These are phyloP conservation scores for Nerophis ophidion DNA, from an alignment of 2,113 vertebrate species.

Conservation along the genomic window DNA sequence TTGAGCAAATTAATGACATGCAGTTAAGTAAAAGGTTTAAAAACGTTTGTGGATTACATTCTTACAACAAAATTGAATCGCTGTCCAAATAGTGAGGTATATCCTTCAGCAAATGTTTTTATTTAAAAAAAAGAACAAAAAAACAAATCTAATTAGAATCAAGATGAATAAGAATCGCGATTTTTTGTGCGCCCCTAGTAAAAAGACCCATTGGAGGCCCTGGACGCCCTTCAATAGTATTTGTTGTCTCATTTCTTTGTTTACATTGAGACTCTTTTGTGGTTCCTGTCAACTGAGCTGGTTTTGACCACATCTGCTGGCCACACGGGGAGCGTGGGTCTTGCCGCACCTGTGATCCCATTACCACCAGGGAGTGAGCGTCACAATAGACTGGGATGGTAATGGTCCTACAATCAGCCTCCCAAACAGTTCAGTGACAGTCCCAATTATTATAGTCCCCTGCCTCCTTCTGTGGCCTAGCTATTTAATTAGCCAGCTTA, in stretches of 20 bases:
- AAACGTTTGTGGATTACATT: too few species aligned
- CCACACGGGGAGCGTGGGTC: slow-evolving; percentile 28
- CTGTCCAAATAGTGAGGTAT: too few species aligned
- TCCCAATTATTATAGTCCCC: slow-evolving; percentile 29
- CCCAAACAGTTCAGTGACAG: slow-evolving; percentile 28
- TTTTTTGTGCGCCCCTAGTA: too few species aligned
- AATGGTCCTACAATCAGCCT: background rate
- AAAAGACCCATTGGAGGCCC: background rate
- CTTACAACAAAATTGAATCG: too few species aligned
- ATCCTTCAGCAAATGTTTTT: too few species aligned
- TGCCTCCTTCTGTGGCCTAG: slow-evolving; percentile 55
- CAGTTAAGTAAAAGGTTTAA: too few species aligned
- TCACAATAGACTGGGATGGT: slow-evolving; percentile 13
- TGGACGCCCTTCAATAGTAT: background rate
- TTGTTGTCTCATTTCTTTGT: background rate
- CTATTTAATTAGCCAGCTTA: slow-evolving; percentile 65
- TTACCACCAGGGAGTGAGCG: slow-evolving; percentile 24
- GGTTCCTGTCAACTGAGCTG: slow-evolving; percentile 8
- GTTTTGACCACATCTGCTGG: slow-evolving; percentile 53
- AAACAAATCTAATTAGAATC: too few species aligned
- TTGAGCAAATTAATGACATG: too few species aligned
- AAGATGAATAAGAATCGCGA: too few species aligned
- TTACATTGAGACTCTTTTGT: slow-evolving; percentile 3
- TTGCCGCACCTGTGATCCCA: slow-evolving; percentile 54
- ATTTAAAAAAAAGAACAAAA: too few species aligned